Conservation (phyloP, 30 jellyfish, hydroid and myxozoan genomes). For the Pseudorhiza aurosa region DNA sequence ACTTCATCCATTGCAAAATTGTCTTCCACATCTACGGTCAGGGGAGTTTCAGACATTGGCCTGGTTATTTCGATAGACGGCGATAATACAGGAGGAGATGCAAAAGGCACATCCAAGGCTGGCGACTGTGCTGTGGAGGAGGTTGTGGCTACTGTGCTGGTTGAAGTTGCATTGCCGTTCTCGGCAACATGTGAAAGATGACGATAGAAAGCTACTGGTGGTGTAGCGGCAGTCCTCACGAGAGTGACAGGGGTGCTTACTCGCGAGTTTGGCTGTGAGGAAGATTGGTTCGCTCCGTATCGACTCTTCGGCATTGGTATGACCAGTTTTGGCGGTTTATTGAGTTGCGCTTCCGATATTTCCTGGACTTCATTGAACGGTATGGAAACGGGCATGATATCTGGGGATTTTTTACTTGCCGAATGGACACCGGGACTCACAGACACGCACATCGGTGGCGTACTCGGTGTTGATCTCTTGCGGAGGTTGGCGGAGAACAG, state of each 20-base stretch:
- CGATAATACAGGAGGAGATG: constrained; percentile 9
- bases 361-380: constrained; percentile 19
- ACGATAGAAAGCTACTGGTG: constrained; percentile 61
- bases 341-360: neutral
- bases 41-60: neutral
- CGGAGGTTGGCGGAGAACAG: constrained; percentile 88
- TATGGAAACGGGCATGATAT: constrained; percentile 50
- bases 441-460: constrained; percentile 62
- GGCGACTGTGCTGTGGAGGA: constrained; percentile 20
- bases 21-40: neutral
- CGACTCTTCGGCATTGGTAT: constrained; percentile 29
- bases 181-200: constrained; percentile 50
- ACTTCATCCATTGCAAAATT: neutral
- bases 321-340: constrained; percentile 25
- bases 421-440: neutral
- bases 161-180: constrained; percentile 11
- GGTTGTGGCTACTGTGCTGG: constrained; percentile 3
- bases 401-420: constrained; percentile 16
- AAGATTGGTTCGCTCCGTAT: constrained; percentile 4
- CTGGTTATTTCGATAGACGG: constrained; percentile 1
- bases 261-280: constrained; percentile 66
- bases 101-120: neutral
- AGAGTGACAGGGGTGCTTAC: constrained; percentile 76
- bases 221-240: constrained; percentile 55
- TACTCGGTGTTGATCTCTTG: constrained; percentile 55